Conservation (phyloP, 23 tunicate species). For the Halocynthia aurantium region DNA sequence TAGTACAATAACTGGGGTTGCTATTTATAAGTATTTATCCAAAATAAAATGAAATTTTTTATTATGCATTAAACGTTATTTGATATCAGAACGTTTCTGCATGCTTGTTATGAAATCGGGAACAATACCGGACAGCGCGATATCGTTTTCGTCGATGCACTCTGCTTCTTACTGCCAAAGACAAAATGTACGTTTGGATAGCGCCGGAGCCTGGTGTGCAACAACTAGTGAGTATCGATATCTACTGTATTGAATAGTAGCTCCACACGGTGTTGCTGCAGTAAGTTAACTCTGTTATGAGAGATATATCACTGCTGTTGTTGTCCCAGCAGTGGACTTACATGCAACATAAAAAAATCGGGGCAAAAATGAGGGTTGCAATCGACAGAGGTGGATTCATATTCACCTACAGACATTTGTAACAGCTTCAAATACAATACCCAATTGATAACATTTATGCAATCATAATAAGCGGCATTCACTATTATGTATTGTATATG, state of each 20-base stretch:
- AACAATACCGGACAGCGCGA: conserved; percentile 17
- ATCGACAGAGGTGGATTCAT: not conserved
- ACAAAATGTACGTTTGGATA: conserved; percentile 9
- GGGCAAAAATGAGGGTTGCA: too few relatives aligned
- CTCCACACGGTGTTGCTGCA: not conserved
- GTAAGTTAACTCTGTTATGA: not conserved
- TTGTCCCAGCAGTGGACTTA: too few relatives aligned
- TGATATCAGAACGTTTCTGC: conserved; percentile 15
- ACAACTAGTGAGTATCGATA: conserved; percentile 5
- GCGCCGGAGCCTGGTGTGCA: conserved; percentile 17
- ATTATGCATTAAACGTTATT: not conserved
- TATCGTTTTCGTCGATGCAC: conserved; percentile 6
- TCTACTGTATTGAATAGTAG: not conserved
- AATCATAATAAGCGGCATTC: not conserved
- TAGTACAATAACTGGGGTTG: too few relatives aligned
- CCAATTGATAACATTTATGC: not conserved
- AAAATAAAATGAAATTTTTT: too few relatives aligned
- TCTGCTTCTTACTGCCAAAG: conserved; percentile 11
- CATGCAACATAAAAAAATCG: too few relatives aligned
- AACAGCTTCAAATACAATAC: too few relatives aligned
- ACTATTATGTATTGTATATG: not conserved
- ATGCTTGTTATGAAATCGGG: conserved; percentile 22
- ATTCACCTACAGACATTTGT: not conserved
- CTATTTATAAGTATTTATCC: too few relatives aligned
- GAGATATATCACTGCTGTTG: too few relatives aligned